phyloP scores from a whole-genome alignment of 2,113 vertebrate species.

The Pelusios castaneus region DNA sequence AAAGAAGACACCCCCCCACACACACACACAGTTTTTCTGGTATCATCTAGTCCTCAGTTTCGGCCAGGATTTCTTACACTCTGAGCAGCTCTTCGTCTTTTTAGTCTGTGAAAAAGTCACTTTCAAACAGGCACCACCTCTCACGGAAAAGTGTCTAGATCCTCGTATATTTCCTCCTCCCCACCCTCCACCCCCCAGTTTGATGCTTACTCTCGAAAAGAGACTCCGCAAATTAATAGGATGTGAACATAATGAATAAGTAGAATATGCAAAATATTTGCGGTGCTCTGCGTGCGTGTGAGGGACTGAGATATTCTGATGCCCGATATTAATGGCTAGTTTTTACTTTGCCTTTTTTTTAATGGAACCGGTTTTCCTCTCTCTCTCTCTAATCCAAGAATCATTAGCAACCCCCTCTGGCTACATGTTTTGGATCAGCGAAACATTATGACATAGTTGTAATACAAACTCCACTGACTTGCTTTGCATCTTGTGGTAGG shows the following conservation, averaged over 20 bases:
- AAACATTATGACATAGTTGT: conserved; percentile 85
- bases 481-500: conserved; percentile 82
- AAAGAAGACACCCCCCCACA: background rate
- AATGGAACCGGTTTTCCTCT: conserved; percentile 54
- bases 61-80: background rate
- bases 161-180: background rate
- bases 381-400: conserved; percentile 79
- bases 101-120: background rate
- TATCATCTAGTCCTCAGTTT: background rate
- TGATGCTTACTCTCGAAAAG: conserved; percentile 59
- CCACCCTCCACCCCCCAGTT: background rate
- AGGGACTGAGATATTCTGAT: conserved; percentile 45
- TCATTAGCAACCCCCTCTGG: conserved; percentile 89
- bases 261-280: conserved; percentile 68
- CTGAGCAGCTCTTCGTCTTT: background rate
- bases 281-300: conserved; percentile 45
- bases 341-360: conserved; percentile 46
- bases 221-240: conserved; percentile 66
- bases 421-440: conserved; percentile 87
- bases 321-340: conserved; percentile 60
- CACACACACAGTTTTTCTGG: background rate
- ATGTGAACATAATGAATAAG: conserved; percentile 76
- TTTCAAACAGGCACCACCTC: background rate
- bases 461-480: conserved; percentile 84
- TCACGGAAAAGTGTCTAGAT: background rate